phyloP scores from a whole-genome alignment of 2,113 vertebrate genomes.

The Bambusicola thoracicus region DNA sequence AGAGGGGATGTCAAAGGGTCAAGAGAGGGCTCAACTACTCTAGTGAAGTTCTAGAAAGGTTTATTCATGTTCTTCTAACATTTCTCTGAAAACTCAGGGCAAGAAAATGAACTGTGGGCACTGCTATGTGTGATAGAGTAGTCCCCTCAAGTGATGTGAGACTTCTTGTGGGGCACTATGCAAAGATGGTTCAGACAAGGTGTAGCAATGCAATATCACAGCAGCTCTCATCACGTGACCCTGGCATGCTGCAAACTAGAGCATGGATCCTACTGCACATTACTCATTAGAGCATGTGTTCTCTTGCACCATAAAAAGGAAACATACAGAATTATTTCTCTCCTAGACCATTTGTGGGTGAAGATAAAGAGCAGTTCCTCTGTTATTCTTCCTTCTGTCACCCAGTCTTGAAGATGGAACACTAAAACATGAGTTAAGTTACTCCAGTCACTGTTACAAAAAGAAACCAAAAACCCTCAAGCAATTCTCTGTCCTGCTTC shows the following conservation, averaged over 20 bases:
- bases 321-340: neutral
- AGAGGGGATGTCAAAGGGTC: accelerated
- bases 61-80: neutral
- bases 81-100: neutral
- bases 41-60: neutral
- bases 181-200: neutral
- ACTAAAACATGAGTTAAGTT: neutral
- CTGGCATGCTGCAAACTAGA: neutral
- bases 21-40: neutral
- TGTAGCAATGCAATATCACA: neutral
- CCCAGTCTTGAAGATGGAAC: neutral
- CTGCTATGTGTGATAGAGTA: neutral
- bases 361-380: neutral
- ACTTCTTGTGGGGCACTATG: neutral
- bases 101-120: neutral
- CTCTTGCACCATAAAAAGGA: neutral
- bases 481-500: slow-evolving; percentile 7
- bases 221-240: neutral
- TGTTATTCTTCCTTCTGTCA: neutral
- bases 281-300: neutral
- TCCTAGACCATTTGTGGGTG: neutral
- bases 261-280: neutral
- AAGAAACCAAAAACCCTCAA: neutral
- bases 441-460: neutral
- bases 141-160: accelerated